Evolutionary conservation across 2,888 invertebrate species (phyloP), one percentile per base, ranked within the genome.

Genomic region (Gymnocheta viridis): DNA sequence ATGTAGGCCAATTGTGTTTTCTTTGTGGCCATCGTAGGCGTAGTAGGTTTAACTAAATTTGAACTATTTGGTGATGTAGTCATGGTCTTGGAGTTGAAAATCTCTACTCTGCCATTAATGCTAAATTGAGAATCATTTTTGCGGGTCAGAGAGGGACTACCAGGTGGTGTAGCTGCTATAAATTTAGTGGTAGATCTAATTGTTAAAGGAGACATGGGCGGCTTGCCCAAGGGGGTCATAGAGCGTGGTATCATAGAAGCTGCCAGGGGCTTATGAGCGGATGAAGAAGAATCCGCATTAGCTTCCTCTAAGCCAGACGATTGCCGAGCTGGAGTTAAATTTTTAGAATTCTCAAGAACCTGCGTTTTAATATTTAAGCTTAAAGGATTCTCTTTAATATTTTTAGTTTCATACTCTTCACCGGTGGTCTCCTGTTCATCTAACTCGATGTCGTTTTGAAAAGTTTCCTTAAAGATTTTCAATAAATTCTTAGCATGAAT

Each of bases 401-500:
- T 44, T 66, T 82, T 70, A 2, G n/a, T 82, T 54, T 84, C 77
- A 3, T 38, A 47, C 41, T 81, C 77, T n/a, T 72, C 56, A 32
- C 76, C 67, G 7, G 87, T 70, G 7, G 87, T 85, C 2, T 78
- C 82, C n/a, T 85, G 85, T 82, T 90, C 89, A 62, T 87, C 88
- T 58, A 90, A 66, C 32, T 90, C 88, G n/a, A 87, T 87, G 32
- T 90, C 90, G 82, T 88, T 89, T 66, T 89, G 88, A 86, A 91
- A 91, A 44, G 91, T 91, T 35, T 91, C 89, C 77, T 91, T 91
- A 67, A 91, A 91, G 87, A 91, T 91, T 89, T 88, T 90, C 19
- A 91, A 85, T 62, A 91, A 86, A 86, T 91, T 91, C 29, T 90
- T 90, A 54, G 89, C 89, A 86, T 91, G 91, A 51, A 91, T 88